Percentiles rank a stretch among this genome's conserved stretches.
phyloP scores from a whole-genome alignment of 2,888 invertebrate species.

The Tetropium fuscum region DNA sequence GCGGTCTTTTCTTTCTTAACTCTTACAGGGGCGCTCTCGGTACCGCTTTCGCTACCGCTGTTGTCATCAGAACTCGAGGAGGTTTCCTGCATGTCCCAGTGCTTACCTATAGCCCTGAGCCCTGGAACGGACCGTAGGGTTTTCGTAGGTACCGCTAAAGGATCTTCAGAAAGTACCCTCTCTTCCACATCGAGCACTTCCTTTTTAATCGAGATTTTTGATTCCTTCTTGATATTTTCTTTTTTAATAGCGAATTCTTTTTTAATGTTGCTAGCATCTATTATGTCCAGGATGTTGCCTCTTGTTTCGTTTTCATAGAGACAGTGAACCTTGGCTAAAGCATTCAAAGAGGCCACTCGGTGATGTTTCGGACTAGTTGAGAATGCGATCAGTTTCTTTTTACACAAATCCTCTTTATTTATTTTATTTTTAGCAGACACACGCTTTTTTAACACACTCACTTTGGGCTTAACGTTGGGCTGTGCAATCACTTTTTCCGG shows the following conservation, averaged over 20 bases:
- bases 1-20: conserved; percentile 62
- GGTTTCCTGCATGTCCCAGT: conserved; percentile 85
- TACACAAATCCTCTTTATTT: conserved; percentile 39
- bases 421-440: conserved; percentile 31
- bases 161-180: conserved; percentile 28
- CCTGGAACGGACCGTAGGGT: conserved; percentile 80
- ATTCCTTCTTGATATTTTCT: conserved; percentile 22
- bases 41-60: conserved; percentile 42
- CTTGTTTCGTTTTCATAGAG: conserved; percentile 90
- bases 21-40: conserved; percentile 19
- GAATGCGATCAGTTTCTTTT: conserved; percentile 68
- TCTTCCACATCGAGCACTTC: conserved; percentile 36
- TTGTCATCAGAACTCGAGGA: conserved; percentile 70
- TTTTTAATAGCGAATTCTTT: conserved; percentile 23
- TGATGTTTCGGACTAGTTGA: conserved; percentile 85
- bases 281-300: conserved; percentile 71
- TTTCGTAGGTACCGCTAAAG: conserved; percentile 64
- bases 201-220: conserved; percentile 30
- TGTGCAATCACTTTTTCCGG: conserved; percentile 34
- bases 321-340: conserved; percentile 90
- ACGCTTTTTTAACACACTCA: conserved; percentile 46
- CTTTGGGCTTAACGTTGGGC: conserved; percentile 40
- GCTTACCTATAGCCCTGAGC: conserved; percentile 81
- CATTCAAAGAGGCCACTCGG: conserved; percentile 90
- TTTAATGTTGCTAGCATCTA: conserved; percentile 39